Conservation (phyloP, 2,888 invertebrate species). For the Cataglyphis albicans region DNA sequence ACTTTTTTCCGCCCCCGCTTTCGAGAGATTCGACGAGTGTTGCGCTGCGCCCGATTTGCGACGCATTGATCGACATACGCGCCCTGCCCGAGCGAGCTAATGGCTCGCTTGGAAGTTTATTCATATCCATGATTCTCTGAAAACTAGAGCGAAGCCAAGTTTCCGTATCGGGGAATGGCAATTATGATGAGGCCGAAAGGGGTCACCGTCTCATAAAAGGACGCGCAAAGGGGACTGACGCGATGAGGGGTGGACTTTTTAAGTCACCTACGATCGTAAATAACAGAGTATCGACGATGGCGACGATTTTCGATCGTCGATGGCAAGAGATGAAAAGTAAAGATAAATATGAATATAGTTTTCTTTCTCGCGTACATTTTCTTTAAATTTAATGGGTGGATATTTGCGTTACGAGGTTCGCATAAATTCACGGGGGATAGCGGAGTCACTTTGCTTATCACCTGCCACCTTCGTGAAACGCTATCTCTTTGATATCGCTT, state of each 20-base stretch:
- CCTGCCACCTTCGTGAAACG: slow-evolving; percentile 68
- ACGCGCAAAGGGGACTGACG: neutral
- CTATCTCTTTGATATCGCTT: slow-evolving; percentile 72
- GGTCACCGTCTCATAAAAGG: slow-evolving; percentile 23
- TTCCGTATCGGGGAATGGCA: slow-evolving; percentile 58
- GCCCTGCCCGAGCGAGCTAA: slow-evolving; percentile 52
- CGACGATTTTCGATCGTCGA: neutral
- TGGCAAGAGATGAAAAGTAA: neutral
- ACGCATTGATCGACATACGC: slow-evolving; percentile 64
- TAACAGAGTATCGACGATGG: neutral
- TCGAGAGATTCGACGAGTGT: slow-evolving; percentile 57
- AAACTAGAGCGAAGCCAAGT: slow-evolving; percentile 59
- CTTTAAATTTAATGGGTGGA: neutral
- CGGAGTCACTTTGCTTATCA: slow-evolving; percentile 68
- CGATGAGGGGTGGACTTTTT: neutral
- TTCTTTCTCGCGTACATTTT: neutral
- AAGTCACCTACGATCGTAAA: neutral
- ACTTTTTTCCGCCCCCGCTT: slow-evolving; percentile 52
- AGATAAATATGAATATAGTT: slow-evolving; percentile 17
- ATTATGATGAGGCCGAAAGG: slow-evolving; percentile 22
- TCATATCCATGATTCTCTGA: slow-evolving; percentile 49
- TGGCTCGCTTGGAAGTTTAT: slow-evolving; percentile 61
- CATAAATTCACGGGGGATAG: slow-evolving; percentile 67
- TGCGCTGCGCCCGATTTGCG: slow-evolving; percentile 47
- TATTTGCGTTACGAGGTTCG: slow-evolving; percentile 54